phyloP scores from a whole-genome alignment of 2,113 vertebrate species.

The Onychorhynchus coronatus region DNA sequence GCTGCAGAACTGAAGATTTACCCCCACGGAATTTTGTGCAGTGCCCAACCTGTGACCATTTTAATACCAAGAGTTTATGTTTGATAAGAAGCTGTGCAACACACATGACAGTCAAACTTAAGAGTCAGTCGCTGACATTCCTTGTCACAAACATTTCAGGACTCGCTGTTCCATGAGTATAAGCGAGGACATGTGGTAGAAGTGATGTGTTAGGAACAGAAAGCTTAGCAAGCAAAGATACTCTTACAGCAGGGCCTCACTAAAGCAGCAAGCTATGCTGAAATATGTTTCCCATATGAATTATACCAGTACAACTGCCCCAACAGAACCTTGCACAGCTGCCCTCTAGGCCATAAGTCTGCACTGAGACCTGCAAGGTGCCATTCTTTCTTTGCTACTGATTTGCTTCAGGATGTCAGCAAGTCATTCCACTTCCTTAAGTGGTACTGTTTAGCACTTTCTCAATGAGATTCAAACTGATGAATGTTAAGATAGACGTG shows the following conservation, averaged over 20 bases:
- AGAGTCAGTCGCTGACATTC: background rate
- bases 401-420: background rate
- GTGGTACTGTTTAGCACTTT: background rate
- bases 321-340: background rate
- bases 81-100: background rate
- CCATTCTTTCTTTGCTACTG: background rate
- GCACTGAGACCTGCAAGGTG: background rate
- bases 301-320: background rate
- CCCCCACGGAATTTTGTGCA: background rate
- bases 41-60: background rate
- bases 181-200: background rate
- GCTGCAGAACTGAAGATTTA: background rate
- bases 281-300: background rate
- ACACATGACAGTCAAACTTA: background rate
- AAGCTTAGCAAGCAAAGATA: background rate
- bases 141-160: background rate
- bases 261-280: background rate
- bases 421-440: background rate
- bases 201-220: background rate
- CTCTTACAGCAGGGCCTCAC: background rate
- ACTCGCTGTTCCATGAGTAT: background rate
- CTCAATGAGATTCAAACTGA: background rate
- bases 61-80: background rate
- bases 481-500: too few species aligned
- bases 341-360: background rate